Conservation (phyloP, 2,113 vertebrate genomes). For the Psettodes erumei region DNA sequence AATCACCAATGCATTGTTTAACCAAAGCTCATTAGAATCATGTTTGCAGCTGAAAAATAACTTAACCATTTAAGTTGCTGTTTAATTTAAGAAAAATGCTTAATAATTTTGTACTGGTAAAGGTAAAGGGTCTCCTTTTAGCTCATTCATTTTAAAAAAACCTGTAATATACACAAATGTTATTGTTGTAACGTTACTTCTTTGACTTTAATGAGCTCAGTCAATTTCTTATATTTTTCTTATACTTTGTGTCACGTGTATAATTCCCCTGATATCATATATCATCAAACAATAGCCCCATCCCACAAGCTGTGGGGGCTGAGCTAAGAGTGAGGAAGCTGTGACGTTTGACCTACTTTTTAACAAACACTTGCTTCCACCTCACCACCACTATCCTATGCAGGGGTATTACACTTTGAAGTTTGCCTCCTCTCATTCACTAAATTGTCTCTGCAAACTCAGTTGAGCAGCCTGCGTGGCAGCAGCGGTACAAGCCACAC, state of each 20-base stretch:
- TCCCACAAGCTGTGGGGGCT: neutral
- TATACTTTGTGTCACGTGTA: constrained; percentile 5
- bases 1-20: no score
- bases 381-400: neutral
- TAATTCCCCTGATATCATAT: neutral
- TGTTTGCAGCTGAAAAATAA: no score
- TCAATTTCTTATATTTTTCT: neutral
- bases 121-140: no score
- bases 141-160: no score
- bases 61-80: no score
- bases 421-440: neutral
- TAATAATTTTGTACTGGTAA: no score
- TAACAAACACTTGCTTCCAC: constrained; percentile 5
- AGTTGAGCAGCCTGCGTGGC: constrained; percentile 15
- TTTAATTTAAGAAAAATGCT: no score
- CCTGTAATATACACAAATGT: no score
- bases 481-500: constrained; percentile 3
- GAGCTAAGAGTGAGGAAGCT: neutral
- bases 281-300: neutral
- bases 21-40: no score
- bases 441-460: neutral
- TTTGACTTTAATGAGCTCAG: no score
- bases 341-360: constrained; percentile 44
- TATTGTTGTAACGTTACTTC: no score
- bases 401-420: neutral